phyloP scores from a whole-genome alignment of 2,113 vertebrate species.

The Fulmarus glacialis region DNA sequence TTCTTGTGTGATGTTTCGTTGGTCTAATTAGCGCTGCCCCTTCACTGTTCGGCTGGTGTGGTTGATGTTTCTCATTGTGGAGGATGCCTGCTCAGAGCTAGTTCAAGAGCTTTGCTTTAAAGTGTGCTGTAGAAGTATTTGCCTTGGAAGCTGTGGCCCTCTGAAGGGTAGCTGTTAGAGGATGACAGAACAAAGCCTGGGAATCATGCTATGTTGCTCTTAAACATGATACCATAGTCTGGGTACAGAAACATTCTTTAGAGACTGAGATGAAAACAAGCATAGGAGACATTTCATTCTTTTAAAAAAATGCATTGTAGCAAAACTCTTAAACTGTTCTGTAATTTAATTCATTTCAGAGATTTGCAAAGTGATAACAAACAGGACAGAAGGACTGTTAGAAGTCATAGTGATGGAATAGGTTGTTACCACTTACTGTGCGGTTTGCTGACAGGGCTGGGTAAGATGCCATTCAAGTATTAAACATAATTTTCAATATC shows the following conservation, averaged over 20 bases:
- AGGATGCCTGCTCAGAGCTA: background rate
- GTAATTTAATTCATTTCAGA: background rate
- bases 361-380: background rate
- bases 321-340: background rate
- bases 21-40: background rate
- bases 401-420: background rate
- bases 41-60: background rate
- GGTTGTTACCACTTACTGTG: background rate
- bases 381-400: background rate
- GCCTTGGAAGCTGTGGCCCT: background rate
- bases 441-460: background rate
- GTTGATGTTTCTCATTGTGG: background rate
- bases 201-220: background rate
- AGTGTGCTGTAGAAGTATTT: background rate
- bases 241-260: background rate
- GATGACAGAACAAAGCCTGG: background rate
- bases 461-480: background rate
- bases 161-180: background rate
- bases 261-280: background rate
- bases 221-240: fast-evolving
- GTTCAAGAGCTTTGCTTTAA: background rate
- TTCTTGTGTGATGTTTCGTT: background rate
- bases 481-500: background rate
- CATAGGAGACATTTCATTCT: background rate
- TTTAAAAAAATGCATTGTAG: background rate